Percentiles rank a stretch among this genome's conserved stretches.
Conservation (phyloP, 2,888 invertebrate species). For the Aelia acuminata region DNA sequence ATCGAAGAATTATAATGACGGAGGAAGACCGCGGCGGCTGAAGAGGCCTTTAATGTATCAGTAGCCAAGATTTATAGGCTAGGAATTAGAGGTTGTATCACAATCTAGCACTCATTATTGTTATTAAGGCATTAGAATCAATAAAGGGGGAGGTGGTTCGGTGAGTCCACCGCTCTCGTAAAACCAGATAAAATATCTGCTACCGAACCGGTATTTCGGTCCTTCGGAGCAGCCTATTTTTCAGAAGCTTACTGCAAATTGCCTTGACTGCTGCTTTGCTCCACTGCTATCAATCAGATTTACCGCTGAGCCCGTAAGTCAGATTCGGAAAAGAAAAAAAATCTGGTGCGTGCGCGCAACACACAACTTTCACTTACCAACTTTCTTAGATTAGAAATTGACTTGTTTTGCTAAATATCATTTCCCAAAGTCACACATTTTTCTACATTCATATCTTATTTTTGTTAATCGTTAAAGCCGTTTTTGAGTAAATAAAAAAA, state of each 20-base stretch:
- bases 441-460: no score
- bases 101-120: background rate
- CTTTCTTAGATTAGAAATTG: no score
- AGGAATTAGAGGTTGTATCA: background rate
- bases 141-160: constrained; percentile 8
- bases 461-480: no score
- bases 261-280: background rate
- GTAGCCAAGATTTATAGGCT: background rate
- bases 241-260: background rate
- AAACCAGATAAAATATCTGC: constrained; percentile 4
- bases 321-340: background rate
- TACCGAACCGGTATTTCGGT: constrained; percentile 22
- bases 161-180: background rate
- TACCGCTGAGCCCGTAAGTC: background rate
- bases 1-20: background rate
- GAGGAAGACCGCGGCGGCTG: background rate
- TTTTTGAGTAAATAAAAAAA: no score
- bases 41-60: background rate
- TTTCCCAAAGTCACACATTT: no score
- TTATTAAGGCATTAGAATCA: constrained; percentile 20
- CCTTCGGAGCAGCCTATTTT: background rate
- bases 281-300: background rate
- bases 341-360: no score
- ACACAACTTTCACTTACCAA: no score
- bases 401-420: no score